Base-by-base conservation (phyloP, 23 tunicate species). In the Oikopleura vanhoeffeni region DNA sequence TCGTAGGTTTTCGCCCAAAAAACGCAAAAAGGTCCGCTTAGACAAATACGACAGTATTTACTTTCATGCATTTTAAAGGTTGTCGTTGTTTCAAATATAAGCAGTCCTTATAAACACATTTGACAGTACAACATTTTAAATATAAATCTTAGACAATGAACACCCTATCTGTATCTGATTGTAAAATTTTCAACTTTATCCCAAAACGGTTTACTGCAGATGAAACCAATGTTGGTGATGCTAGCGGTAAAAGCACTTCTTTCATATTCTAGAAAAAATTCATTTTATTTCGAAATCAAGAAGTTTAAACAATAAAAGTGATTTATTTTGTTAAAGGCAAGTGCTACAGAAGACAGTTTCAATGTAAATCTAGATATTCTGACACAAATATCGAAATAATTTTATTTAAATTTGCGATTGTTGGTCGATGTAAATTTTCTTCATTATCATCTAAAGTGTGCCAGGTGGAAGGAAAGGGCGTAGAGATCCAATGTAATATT, bases 391-490 rank as follows among this genome's bases (percentile, higher is more conserved):
- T 76, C 39, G 85, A 57, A 1, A 88, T 0, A 35, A 91, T 91
- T 76, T 84, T 76, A 0, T 84, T 84, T 0, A 88, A 36, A 4
- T 76, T 40, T 1, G 32, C 38, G 39, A 86, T 79, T 40, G 92
- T 84, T 0, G 84, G 40, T 57, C 27, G 30, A 41, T 88, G 83
- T 32, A 91, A 40, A 40, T 88, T 87, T 33, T 76, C 42, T 2
- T 64, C 86, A 41, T 88, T 86, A 67, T 91, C 96, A 4, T 57
- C 40, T n/a, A 86, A 41, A 24, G 67, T 88, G 57, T 91, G 96
- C 96, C 96, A 91, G 1, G 39, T 57, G 39, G 1, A 35, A 1
- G 96, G 91, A 84, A 91, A 91, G 0, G 96, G 96, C 1, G 40
- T 0, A 1, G 91, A 36, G 38, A 91, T 91, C 40, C 89, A 57